These are phyloP conservation scores for Rhinichthys osculus DNA, from an alignment of 2,797 vertebrate species.

Conservation along the genomic window DNA sequence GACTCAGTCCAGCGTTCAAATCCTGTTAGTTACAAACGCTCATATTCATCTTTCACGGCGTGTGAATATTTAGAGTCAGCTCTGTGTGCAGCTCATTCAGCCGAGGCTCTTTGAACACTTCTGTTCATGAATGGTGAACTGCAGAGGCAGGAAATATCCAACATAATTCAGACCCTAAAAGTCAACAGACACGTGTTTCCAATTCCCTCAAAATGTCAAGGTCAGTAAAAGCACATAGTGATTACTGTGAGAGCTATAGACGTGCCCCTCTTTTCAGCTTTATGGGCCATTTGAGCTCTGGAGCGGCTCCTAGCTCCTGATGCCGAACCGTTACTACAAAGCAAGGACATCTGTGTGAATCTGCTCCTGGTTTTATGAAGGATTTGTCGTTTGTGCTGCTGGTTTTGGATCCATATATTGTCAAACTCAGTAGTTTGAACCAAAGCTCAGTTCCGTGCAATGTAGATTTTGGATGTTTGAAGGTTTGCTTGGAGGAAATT, in stretches of 20 bases:
- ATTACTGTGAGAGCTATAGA: constrained; percentile 29
- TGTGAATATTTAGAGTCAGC: constrained; percentile 21
- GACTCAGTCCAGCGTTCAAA: not conserved
- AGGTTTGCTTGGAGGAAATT: not conserved
- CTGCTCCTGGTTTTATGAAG: constrained; percentile 1
- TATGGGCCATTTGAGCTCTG: constrained; percentile 35
- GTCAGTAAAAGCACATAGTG: constrained; percentile 27
- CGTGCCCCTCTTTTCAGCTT: constrained; percentile 29
- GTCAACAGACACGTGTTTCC: constrained; percentile 49
- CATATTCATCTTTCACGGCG: not conserved
- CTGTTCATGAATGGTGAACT: constrained; percentile 5
- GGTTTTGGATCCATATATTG: constrained; percentile 45
- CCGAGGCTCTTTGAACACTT: constrained; percentile 36
- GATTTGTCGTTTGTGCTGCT: constrained; percentile 2
- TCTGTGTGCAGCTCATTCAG: constrained; percentile 20
- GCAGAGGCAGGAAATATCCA: constrained; percentile 32
- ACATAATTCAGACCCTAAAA: constrained; percentile 34
- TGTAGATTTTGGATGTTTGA: not conserved
- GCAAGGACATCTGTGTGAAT: constrained; percentile 8
- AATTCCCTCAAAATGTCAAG: constrained; percentile 40
- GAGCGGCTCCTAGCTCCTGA: constrained; percentile 6
- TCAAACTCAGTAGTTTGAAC: not conserved
- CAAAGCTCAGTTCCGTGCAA: too few species aligned
- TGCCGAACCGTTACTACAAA: not conserved
- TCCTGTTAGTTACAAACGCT: not conserved